Evolutionary conservation across 2,888 invertebrate species (phyloP).

Genomic region (Troides helena): DNA sequence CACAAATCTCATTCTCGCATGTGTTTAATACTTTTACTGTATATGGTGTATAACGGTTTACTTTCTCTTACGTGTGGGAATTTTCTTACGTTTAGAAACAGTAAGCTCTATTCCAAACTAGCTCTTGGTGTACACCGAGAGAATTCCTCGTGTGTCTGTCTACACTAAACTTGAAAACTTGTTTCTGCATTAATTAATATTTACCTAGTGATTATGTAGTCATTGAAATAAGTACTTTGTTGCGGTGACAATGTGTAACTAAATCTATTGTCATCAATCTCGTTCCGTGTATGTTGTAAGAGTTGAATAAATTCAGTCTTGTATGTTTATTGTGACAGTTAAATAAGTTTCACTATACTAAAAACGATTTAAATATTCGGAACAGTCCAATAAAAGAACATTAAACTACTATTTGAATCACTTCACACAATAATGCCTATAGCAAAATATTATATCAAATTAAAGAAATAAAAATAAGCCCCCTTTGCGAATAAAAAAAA

Average conservation of each 20-base stretch:
- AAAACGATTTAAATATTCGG: neutral
- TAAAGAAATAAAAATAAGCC: no score
- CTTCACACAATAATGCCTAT: no score
- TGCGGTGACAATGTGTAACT: constrained; percentile 11
- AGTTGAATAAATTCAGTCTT: neutral
- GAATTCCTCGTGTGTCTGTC: neutral
- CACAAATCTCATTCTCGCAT: neutral
- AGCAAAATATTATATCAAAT: no score
- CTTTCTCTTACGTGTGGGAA: constrained; percentile 1
- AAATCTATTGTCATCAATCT: constrained; percentile 5
- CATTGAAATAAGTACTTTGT: neutral
- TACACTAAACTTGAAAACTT: neutral
- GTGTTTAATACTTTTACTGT: neutral
- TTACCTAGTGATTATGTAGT: neutral
- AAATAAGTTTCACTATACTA: neutral
- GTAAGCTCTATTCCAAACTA: neutral
- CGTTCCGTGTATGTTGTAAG: constrained; percentile 14
- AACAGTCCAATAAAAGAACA: neutral
- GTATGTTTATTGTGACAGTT: neutral
- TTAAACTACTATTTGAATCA: neutral
- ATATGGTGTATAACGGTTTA: constrained; percentile 1
- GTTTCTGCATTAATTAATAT: neutral
- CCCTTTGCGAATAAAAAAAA: no score
- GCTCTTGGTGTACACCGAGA: neutral
- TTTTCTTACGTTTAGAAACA: neutral